Evolutionary conservation across 2,113 vertebrate species (phyloP).

Genomic region (Sorex fumeus): DNA sequence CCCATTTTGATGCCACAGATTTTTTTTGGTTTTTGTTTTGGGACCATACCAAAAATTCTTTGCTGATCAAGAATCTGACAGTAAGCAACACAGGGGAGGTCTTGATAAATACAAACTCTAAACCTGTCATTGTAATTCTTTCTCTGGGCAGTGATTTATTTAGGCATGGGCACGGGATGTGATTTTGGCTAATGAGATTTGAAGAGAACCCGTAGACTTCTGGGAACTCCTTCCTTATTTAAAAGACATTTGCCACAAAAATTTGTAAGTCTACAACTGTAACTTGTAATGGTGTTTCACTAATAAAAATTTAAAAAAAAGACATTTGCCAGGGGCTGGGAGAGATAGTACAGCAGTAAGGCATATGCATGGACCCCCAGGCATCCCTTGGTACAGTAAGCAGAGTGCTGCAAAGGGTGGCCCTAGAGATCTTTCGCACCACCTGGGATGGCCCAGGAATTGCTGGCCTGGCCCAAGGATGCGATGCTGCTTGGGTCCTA

Average conservation of each 20-base stretch:
- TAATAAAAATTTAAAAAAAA: no score
- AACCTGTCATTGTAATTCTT: constrained; percentile 9
- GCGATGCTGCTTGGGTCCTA: no score
- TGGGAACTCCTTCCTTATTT: constrained; percentile 35
- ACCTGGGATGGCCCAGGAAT: no score
- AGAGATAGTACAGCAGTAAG: no score
- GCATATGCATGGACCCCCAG: no score
- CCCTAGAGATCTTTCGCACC: no score
- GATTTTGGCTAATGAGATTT: constrained; percentile 11
- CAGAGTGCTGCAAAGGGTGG: no score
- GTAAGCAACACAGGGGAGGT: not conserved
- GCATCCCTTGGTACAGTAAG: no score
- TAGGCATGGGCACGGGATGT: not conserved
- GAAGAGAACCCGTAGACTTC: constrained; percentile 41
- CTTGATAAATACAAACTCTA: constrained; percentile 67
- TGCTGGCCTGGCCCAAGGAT: no score
- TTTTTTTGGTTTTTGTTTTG: not conserved
- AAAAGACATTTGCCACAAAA: not conserved
- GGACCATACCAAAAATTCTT: not conserved
- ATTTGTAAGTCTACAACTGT: no score
- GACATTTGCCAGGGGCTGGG: not conserved
- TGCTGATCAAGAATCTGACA: constrained; percentile 38
- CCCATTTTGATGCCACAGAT: not conserved
- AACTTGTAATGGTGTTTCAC: no score
- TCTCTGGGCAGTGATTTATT: constrained; percentile 47